Evolutionary conservation across 2,797 vertebrate species (phyloP), one percentile per base, ranked within the genome.

Genomic region (Bradypus variegatus): DNA sequence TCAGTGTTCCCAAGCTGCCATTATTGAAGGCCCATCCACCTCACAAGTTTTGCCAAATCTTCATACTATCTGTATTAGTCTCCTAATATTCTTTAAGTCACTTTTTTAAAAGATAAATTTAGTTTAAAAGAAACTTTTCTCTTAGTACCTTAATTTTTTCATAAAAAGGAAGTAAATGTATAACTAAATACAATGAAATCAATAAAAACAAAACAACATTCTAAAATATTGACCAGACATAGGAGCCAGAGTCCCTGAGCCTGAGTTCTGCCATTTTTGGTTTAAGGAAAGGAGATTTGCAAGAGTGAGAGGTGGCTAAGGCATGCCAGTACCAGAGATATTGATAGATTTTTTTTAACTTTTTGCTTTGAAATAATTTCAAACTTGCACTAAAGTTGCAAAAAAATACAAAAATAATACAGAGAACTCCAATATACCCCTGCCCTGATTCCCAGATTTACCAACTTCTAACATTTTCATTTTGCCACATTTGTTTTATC

Each of bases 121-220:
- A 69, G 85, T 92, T 94, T 84, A 83, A 93, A 92, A 91, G 62
- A 50, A 45, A 21, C 60, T 33, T 78, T 84, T 62, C 27, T 41
- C 36, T 23, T 36, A 85, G 73, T 86, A 50, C 18, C 36, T 62
- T 65, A 73, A 93, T 80, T 33, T 65, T 92, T 90, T 91, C 80
- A 67, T 38, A 94, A 86, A 82, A 16, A 81, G 45, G 77, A 70
- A 29, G 78, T 67, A 90, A 53, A 25, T 18, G 3, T 72, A 60
- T 86, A 91, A 70, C 25, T 41, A 84, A 77, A 53, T 81, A 27
- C 10, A 64, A 48, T 16, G 11, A 19, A 62, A 64, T 50, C 9
- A 23, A 21, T 72, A 60, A 79, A 64, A 88, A 77, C 25, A 36
- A 55, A 89, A 12, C 29, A 29, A 27, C 19, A 27, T 72, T 82